A percentile compares a stretch with the other conserved stretches of the same genome.
Evolutionary conservation across 2,797 vertebrate species (phyloP).

Genomic region (Cephalopachus bancanus): DNA sequence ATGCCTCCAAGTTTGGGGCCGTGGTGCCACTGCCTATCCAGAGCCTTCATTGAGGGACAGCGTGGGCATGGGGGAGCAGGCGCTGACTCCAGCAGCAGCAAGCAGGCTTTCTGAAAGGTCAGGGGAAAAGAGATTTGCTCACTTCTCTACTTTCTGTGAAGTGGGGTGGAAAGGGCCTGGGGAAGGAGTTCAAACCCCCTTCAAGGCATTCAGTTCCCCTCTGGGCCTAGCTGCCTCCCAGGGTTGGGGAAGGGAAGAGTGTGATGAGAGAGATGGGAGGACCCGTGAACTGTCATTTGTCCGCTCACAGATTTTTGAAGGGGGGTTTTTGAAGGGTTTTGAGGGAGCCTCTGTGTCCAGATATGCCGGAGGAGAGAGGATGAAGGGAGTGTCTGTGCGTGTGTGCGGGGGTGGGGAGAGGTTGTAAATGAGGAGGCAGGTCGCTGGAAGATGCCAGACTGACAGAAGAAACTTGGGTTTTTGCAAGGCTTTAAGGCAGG

Average conservation of each 20-base stretch:
- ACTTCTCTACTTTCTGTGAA: not conserved
- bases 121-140: not conserved
- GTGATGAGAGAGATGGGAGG: not conserved
- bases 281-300: not conserved
- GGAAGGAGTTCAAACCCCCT: not conserved
- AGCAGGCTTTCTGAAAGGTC: conserved; percentile 19
- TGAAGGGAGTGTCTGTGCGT: not conserved
- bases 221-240: not conserved
- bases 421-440: not conserved
- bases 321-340: not conserved
- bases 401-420: too few species aligned
- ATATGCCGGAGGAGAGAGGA: not conserved
- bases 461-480: not conserved
- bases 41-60: too few species aligned
- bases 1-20: not conserved
- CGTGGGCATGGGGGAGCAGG: not conserved
- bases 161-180: not conserved
- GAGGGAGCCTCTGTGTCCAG: not conserved
- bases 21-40: too few species aligned
- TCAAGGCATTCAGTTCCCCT: not conserved
- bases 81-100: conserved; percentile 16
- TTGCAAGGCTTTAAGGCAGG: not conserved
- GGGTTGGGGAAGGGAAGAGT: not conserved
- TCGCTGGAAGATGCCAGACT: not conserved
- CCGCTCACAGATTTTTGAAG: not conserved